These are phyloP conservation scores for Heliconius eleuchia DNA, from an alignment of 1,140 invertebrate genomes.

Conservation along the genomic window DNA sequence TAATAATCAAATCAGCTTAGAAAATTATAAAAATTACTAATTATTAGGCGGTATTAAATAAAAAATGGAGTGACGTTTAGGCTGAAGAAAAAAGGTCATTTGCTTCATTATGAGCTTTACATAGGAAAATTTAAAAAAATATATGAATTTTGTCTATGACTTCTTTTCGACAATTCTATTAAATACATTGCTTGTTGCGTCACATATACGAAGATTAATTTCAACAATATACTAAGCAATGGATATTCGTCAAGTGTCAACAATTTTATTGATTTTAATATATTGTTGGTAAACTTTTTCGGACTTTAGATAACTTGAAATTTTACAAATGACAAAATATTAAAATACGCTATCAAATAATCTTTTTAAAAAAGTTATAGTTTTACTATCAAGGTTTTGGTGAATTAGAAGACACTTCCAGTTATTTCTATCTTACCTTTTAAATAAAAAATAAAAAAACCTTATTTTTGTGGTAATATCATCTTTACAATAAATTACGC, in stretches of 20 bases:
- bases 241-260: neutral
- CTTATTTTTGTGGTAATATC: neutral
- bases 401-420: neutral
- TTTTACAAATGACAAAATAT: neutral
- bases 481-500: neutral
- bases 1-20: too few species aligned
- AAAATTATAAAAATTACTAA: too few species aligned
- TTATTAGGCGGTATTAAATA: too few species aligned
- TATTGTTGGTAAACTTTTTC: conserved; percentile 5
- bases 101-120: neutral
- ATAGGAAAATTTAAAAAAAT: neutral
- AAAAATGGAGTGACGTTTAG: neutral
- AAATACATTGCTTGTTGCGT: neutral
- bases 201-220: neutral
- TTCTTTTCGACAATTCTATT: neutral
- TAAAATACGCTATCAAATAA: neutral
- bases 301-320: neutral
- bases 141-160: neutral
- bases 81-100: neutral
- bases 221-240: neutral
- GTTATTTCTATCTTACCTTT: too few species aligned
- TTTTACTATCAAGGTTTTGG: neutral
- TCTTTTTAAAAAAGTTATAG: neutral
- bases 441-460: neutral
- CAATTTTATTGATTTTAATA: neutral